phyloP scores from a whole-genome alignment of 2,888 invertebrate genomes.

The Sepioteuthis lessoniana region DNA sequence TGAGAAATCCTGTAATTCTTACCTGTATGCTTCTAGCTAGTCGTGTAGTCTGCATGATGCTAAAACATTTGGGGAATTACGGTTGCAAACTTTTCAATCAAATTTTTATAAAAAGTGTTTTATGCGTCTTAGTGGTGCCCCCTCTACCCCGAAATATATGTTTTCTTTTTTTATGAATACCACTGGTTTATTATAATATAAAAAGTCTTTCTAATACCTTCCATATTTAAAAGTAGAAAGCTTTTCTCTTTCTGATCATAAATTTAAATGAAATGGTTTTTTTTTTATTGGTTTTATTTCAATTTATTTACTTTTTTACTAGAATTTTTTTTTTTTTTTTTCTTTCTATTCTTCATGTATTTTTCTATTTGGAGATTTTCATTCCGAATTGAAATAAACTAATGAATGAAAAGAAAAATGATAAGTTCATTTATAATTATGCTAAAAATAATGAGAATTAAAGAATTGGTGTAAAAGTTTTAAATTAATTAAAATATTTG shows the following conservation, averaged over 20 bases:
- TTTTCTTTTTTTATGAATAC: too few species aligned
- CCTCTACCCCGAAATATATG: too few species aligned
- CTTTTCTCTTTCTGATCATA: too few species aligned
- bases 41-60: neutral
- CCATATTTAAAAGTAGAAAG: neutral
- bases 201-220: neutral
- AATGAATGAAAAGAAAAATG: too few species aligned
- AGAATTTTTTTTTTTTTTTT: neutral
- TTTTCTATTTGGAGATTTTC: neutral
- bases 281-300: neutral
- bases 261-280: neutral
- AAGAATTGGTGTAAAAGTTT: too few species aligned
- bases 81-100: neutral
- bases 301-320: neutral
- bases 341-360: neutral
- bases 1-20: neutral
- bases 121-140: too few species aligned
- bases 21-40: neutral
- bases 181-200: neutral
- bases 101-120: too few species aligned
- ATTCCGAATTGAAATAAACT: neutral
- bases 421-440: too few species aligned
- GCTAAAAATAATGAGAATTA: too few species aligned
- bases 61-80: neutral
- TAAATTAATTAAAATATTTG: neutral